These are phyloP conservation scores for Ischnus inquisitorius DNA, from an alignment of 2,888 invertebrate species.

Conservation along the genomic window DNA sequence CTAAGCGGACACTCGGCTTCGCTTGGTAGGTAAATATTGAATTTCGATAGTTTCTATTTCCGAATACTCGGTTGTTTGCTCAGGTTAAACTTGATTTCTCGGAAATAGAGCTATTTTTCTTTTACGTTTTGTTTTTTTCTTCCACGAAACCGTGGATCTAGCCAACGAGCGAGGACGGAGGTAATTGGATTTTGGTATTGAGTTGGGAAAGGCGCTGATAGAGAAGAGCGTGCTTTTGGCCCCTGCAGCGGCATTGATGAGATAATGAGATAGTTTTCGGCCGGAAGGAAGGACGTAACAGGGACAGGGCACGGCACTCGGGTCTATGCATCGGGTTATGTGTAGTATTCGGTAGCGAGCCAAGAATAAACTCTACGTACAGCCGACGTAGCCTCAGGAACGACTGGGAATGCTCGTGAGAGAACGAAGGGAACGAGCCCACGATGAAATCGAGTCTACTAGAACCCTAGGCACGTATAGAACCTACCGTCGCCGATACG, in stretches of 20 bases:
- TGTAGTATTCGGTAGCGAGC: conserved; percentile 73
- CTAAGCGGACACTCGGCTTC: conserved; percentile 1
- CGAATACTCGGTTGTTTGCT: neutral
- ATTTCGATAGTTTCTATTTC: conserved; percentile 3
- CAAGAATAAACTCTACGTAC: conserved; percentile 75
- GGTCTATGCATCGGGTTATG: conserved; percentile 38
- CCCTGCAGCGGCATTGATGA: neutral
- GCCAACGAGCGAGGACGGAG: neutral
- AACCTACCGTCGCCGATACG: conserved; percentile 5
- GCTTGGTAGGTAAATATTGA: conserved; percentile 4
- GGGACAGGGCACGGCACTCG: conserved; percentile 2
- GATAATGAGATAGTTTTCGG: conserved; percentile 55
- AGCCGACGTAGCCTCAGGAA: conserved; percentile 56
- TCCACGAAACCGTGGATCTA: neutral
- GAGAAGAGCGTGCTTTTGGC: too few relatives aligned
- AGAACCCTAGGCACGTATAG: conserved; percentile 66
- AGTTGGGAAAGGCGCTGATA: too few relatives aligned
- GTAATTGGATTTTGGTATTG: too few relatives aligned
- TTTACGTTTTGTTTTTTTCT: too few relatives aligned
- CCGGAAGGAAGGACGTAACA: conserved; percentile 76
- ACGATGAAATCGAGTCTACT: conserved; percentile 55
- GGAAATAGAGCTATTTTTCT: too few relatives aligned
- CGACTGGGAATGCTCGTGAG: conserved; percentile 74
- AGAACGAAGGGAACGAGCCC: conserved; percentile 68
- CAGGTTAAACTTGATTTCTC: neutral